Evolutionary conservation across 1,140 invertebrate species (phyloP), one percentile per base, ranked within the genome.

Genomic region (Lepidotrigona ventralis): DNA sequence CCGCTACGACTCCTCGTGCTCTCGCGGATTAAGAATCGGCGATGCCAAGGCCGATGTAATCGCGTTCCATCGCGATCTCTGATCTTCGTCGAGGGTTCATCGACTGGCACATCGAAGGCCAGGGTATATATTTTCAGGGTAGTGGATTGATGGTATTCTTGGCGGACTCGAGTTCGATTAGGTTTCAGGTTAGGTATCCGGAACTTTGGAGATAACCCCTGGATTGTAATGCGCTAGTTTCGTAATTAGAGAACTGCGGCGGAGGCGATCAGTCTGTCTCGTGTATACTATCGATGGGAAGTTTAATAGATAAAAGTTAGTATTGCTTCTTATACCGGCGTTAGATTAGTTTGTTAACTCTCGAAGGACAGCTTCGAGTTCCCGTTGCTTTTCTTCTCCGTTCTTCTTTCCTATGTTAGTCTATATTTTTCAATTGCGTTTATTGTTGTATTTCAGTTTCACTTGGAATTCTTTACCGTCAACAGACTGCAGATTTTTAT

Each of bases 21-120:
- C 74, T 54, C 54, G 46, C 74, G 58, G 58, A 81, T 81, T 81
- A 73, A 46, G 39, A 11, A 17, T 23, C n/a, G 56, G 56, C 53
- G 51, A 78, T 71, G 51, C 68, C 4, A 19, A 19, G 39, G 46
- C 39, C 63, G 39, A 58, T 33, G 29, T 19, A 5, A n/a, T 15
- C 21, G 39, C 17, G 19, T 69, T 69, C 2, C 15, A 23, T 78
- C 51, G 53, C 33, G 54, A 79, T 60, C 21, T 72, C 53, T n/a
- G 21, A 1, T 23, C 19, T n/a, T 21, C 12, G 21, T 12, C 26
- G 17, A 17, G 1, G 33, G 39, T 72, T 46, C 33, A 33, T 6
- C 9, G 8, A 5, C 2, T 23, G 8, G 1, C n/a, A n/a, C n/a
- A n/a, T n/a, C n/a, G 1, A 33, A 8, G 17, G n/a, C n/a, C n/a